Evolutionary conservation across 2,797 vertebrate genomes (phyloP).

Genomic region (Gambusia yucatana): DNA sequence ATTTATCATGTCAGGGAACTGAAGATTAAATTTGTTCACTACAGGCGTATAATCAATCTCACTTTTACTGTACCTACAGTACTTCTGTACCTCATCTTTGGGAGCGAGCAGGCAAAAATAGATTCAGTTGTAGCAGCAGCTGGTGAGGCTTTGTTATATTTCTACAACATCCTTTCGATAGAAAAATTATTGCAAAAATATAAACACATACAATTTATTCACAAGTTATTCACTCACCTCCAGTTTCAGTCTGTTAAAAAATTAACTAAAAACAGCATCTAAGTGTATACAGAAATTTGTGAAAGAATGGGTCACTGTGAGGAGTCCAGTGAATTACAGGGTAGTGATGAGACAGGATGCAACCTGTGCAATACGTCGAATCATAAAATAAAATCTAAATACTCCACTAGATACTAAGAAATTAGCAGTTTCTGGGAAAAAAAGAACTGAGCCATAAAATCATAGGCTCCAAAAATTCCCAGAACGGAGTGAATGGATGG

Average conservation of each 20-base stretch:
- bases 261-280: background rate
- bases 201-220: background rate
- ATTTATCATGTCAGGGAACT: constrained; percentile 17
- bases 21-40: constrained; percentile 7
- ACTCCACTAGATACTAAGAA: background rate
- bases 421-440: background rate
- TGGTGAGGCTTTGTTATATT: background rate
- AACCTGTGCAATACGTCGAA: background rate
- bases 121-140: background rate
- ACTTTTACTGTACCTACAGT: background rate
- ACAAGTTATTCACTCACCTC: background rate
- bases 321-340: background rate
- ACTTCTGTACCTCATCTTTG: background rate
- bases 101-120: background rate
- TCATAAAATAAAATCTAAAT: background rate
- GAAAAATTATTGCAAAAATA: background rate
- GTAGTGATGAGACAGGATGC: too few species aligned
- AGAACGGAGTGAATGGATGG: background rate
- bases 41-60: background rate
- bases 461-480: background rate
- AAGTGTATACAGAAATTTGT: background rate
- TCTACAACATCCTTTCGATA: background rate
- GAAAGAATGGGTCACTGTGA: background rate
- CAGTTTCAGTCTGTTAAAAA: background rate
- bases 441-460: background rate